These are phyloP conservation scores for Tholera decimalis DNA, from an alignment of 2,888 invertebrate genomes.

Conservation along the genomic window DNA sequence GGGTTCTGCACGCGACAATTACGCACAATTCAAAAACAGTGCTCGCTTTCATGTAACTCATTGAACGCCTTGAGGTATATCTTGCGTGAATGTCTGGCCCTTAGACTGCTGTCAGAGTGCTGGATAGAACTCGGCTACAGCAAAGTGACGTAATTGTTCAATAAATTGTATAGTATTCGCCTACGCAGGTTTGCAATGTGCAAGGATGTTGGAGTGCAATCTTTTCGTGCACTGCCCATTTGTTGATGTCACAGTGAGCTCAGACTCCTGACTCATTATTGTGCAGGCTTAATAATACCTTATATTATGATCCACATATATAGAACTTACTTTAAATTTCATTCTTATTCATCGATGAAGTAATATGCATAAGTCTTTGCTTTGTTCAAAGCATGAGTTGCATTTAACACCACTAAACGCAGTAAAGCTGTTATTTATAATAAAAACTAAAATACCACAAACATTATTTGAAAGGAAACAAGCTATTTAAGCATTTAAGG, in stretches of 20 bases:
- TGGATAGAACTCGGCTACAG: slow-evolving; percentile 41
- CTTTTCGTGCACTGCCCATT: slow-evolving; percentile 64
- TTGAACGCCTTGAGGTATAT: slow-evolving; percentile 70
- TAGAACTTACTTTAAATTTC: slow-evolving; percentile 45
- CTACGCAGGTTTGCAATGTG: slow-evolving; percentile 69
- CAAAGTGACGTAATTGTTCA: slow-evolving; percentile 64
- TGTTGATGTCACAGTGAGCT: slow-evolving; percentile 79
- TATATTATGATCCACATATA: slow-evolving; percentile 59
- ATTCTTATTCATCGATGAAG: slow-evolving; percentile 41
- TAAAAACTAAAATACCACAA: slow-evolving; percentile 13
- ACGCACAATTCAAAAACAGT: slow-evolving; percentile 67
- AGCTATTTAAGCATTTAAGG: slow-evolving; percentile 43
- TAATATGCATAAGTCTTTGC: slow-evolving; percentile 17
- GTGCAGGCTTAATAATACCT: slow-evolving; percentile 48
- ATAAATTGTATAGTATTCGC: slow-evolving; percentile 68
- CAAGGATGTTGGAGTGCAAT: slow-evolving; percentile 67
- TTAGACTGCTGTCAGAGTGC: slow-evolving; percentile 53
- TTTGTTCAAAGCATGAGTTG: slow-evolving; percentile 16
- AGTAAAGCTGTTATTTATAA: slow-evolving; percentile 28
- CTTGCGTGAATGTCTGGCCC: slow-evolving; percentile 71
- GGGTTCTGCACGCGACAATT: slow-evolving; percentile 77
- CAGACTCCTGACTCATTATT: slow-evolving; percentile 74
- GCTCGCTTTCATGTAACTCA: slow-evolving; percentile 68
- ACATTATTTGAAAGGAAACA: slow-evolving; percentile 41
- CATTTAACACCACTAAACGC: slow-evolving; percentile 12